A percentile compares a stretch with the other conserved stretches of the same genome.
These are phyloP conservation scores for Dryobates pubescens DNA, from an alignment of 2,797 vertebrate genomes.

Conservation along the genomic window DNA sequence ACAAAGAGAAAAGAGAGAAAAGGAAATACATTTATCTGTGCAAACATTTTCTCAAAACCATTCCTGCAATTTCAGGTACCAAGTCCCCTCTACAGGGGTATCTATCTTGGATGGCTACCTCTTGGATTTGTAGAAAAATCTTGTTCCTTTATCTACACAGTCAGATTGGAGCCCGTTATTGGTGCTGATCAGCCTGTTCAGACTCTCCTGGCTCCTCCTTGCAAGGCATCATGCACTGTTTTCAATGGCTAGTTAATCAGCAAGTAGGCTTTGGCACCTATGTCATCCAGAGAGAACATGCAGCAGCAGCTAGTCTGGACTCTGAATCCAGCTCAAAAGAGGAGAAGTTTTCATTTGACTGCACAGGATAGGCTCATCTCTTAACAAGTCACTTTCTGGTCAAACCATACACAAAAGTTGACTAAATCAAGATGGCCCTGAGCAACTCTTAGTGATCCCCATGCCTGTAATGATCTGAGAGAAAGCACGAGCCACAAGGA, in stretches of 20 bases:
- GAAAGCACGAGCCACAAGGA: not conserved
- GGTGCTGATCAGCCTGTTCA: not conserved
- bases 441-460: not conserved
- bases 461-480: not conserved
- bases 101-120: not conserved
- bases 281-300: not conserved
- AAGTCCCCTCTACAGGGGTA: not conserved
- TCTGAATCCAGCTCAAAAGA: not conserved
- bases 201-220: not conserved
- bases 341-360: not conserved
- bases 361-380: not conserved
- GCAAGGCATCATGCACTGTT: not conserved
- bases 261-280: not conserved
- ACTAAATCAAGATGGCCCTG: not conserved
- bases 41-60: conserved; percentile 12
- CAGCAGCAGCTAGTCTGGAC: not conserved
- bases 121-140: not conserved
- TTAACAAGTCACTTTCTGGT: not conserved
- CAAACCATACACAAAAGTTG: not conserved
- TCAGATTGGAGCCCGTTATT: not conserved
- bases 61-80: not conserved
- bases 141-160: not conserved
- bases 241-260: not conserved
- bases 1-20: conserved; percentile 34
- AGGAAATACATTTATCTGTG: conserved; percentile 4